Evolutionary conservation across 2,888 invertebrate genomes (phyloP), one percentile per base, ranked within the genome.

Genomic region (Eupithecia inturbata): DNA sequence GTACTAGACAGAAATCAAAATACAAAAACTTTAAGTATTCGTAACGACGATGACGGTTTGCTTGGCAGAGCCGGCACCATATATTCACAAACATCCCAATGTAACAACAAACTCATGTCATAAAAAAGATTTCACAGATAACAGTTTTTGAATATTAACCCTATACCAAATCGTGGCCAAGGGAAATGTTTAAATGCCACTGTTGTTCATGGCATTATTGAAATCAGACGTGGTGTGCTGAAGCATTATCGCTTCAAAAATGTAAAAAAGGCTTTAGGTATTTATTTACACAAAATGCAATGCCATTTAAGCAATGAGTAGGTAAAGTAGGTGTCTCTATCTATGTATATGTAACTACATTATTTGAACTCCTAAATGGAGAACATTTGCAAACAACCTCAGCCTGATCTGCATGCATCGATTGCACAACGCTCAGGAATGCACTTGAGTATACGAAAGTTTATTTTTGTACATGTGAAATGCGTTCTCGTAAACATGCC

Each of bases 401-500:
- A 22, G 33, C 33, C 49, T 33, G 31, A 41, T 39, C 45, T 62
- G 69, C 28, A 53, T 57, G 41, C 60, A 60, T 70, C 49, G 67
- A 70, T 41, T 68, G 16, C 45, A 68, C 68, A 71, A 71, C 71
- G 64, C 45, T 49, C 26, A 26, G 71, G 68, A 74, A 68, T 68
- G 68, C 62, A 60, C 66, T 62, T 53, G 68, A 68, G 53, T 41
- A 57, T 67, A 64, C 66, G 64, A 72, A 60, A 71, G 68, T 69
- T 78, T 78, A 79, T 75, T 78, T 73, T 74, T 68, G 77, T 77
- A 71, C 77, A 75, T 79, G 79, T 79, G 78, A 79, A 83, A 79
- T 78, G 74, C 78, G 77, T 75, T 78, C 78, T 78, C 80, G 79
- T 82, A 77, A 78, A 81, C 75, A 76, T 84, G 85, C 84, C 85